A percentile compares a stretch with the other conserved stretches of the same genome.
Evolutionary conservation across 2,797 vertebrate genomes (phyloP).

Genomic region (Enteromius paludinosus): DNA sequence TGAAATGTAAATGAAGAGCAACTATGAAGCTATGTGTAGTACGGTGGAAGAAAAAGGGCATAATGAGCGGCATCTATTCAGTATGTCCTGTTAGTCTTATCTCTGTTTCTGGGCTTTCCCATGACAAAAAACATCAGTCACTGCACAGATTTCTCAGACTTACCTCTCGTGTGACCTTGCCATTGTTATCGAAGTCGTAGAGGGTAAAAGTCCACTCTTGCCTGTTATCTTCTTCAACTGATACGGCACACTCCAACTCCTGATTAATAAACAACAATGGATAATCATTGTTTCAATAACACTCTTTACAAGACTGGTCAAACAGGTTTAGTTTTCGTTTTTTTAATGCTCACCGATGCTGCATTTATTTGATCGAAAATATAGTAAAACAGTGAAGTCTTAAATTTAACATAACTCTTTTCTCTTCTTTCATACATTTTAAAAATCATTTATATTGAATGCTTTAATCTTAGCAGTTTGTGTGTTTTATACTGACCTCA

Average conservation of each 20-base stretch:
- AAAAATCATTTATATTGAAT: neutral
- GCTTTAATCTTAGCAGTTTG: neutral
- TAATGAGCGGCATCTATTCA: constrained; percentile 62
- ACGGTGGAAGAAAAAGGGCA: constrained; percentile 42
- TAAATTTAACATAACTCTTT: neutral
- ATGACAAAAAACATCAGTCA: neutral
- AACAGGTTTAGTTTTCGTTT: neutral
- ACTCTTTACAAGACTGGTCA: neutral
- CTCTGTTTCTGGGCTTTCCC: neutral
- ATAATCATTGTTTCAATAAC: neutral
- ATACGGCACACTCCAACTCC: constrained; percentile 98
- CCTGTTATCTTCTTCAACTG: constrained; percentile 95
- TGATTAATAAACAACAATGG: constrained; percentile 71
- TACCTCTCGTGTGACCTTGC: constrained; percentile 98
- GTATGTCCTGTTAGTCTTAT: neutral
- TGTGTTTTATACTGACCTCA: constrained; percentile 84
- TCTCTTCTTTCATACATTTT: neutral
- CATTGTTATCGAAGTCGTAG: constrained; percentile 99
- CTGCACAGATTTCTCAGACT: constrained; percentile 52
- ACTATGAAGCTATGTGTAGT: neutral
- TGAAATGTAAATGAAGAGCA: constrained; percentile 14
- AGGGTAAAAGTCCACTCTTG: constrained; percentile 99
- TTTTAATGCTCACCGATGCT: neutral
- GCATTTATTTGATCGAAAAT: neutral
- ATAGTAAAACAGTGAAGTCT: neutral